phyloP scores from a whole-genome alignment of 1,140 invertebrate species.

The Euschistus heros region DNA sequence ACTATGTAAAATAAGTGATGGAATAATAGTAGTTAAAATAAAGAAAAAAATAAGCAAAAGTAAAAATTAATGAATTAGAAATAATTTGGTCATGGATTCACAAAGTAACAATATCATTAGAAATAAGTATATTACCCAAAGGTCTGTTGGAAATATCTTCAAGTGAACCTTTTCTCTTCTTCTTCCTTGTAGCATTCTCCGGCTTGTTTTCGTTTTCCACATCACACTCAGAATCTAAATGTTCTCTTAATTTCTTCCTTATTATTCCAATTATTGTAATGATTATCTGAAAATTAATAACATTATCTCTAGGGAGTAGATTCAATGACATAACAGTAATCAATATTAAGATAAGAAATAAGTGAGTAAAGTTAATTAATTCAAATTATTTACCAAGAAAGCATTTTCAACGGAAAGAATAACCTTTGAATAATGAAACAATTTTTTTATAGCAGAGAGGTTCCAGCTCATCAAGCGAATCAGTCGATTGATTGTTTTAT shows the following conservation, averaged over 20 bases:
- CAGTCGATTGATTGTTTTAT: slow-evolving; percentile 19
- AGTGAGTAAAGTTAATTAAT: too few species aligned
- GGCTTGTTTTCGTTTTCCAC: neutral
- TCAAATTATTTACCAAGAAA: slow-evolving; percentile 1
- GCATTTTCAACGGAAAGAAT: slow-evolving; percentile 14
- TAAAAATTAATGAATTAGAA: too few species aligned
- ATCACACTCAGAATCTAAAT: neutral
- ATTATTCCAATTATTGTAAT: neutral
- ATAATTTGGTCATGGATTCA: too few species aligned
- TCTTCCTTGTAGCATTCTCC: neutral
- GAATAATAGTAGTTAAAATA: too few species aligned
- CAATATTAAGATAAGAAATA: too few species aligned
- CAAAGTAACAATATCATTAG: too few species aligned
- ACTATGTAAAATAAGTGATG: too few species aligned
- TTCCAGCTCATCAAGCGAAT: slow-evolving; percentile 20
- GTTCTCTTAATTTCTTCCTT: slow-evolving; percentile 1
- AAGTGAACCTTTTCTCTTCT: neutral
- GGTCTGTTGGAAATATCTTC: neutral
- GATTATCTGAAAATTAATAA: slow-evolving; percentile 5
- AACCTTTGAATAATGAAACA: slow-evolving; percentile 21
- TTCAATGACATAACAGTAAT: too few species aligned
- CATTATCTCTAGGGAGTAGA: too few species aligned
- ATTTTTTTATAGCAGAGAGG: slow-evolving; percentile 20
- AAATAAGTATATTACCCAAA: neutral
- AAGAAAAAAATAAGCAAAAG: too few species aligned